Evolutionary conservation across 1,140 invertebrate genomes (phyloP), one percentile per base, ranked within the genome.

Genomic region (Lineus longissimus): DNA sequence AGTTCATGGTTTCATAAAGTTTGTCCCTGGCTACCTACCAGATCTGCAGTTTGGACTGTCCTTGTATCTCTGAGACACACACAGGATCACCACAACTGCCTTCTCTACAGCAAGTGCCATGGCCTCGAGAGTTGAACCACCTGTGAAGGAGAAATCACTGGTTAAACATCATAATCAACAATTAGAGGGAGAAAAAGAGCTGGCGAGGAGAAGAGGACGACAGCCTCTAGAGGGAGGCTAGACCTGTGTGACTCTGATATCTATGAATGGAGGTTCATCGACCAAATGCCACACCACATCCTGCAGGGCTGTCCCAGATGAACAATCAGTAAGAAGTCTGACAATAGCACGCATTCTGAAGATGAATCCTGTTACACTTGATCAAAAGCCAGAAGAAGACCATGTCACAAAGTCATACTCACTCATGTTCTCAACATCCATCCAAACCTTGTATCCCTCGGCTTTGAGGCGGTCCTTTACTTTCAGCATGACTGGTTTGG

Each of bases 351-450:
- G n/a, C n/a, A n/a, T n/a, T n/a, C n/a, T n/a, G n/a, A n/a, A n/a
- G n/a, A n/a, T n/a, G n/a, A n/a, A n/a, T n/a, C n/a, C n/a, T n/a
- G n/a, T n/a, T n/a, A n/a, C n/a, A n/a, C n/a, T n/a, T 19, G 40
- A 43, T 11, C 19, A 43, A 43, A 43, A 43, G 11, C 11, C 15
- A 23, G 19, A 56, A 2, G 1, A 25, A 17, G 4, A 27, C 23
- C 4, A 25, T 6, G 19, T 57, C 2, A 57, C 19, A 11, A 22
- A 54, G n/a, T 54, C 4, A 30, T 6, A 58, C 67, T 68, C 69
- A 81, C 77, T 76, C 76, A 81, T 81, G 41, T 80, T 73, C 67
- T 81, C 78, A 11, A 79, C 73, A 69, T 81, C 79, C 73, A 81
- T 77, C 79, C 79, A 81, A 2, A 80, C 78, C 70, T 78, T 81